phyloP scores from a whole-genome alignment of 2,888 invertebrate species.

The Anticlea derivata region DNA sequence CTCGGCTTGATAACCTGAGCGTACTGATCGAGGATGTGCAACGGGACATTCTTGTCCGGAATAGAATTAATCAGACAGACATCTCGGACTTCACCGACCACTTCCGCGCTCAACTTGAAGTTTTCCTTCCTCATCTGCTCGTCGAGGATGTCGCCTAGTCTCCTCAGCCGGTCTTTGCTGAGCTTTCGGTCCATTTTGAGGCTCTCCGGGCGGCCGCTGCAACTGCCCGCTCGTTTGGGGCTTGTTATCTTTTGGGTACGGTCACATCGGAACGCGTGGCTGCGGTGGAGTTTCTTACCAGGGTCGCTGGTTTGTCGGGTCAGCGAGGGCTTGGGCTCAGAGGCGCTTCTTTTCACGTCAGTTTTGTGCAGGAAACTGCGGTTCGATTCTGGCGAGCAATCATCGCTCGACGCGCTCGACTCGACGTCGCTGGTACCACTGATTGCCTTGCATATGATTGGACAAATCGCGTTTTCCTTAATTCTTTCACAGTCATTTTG shows the following conservation, averaged over 20 bases:
- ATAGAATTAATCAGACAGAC: conserved; percentile 50
- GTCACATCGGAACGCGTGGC: conserved; percentile 84
- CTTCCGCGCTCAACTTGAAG: conserved; percentile 45
- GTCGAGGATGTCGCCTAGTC: conserved; percentile 69
- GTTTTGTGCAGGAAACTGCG: conserved; percentile 68
- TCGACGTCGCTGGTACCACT: conserved; percentile 41
- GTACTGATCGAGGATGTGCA: conserved; percentile 76
- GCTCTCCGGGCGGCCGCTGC: conserved; percentile 68
- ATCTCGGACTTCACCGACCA: conserved; percentile 43
- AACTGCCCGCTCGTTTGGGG: conserved; percentile 68
- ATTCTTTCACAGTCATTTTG: conserved; percentile 38
- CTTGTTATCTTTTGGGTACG: conserved; percentile 61
- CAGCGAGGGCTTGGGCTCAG: conserved; percentile 62
- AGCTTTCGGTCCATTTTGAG: conserved; percentile 69
- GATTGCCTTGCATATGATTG: background rate
- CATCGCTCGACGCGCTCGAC: conserved; percentile 40
- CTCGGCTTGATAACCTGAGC: conserved; percentile 73
- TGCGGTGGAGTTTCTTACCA: conserved; percentile 82
- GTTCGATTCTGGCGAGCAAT: conserved; percentile 56
- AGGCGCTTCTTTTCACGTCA: conserved; percentile 57
- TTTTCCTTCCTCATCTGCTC: conserved; percentile 76
- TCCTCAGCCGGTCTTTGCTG: conserved; percentile 68
- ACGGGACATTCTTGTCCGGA: conserved; percentile 69
- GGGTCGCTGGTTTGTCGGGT: conserved; percentile 78
- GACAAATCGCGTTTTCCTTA: conserved; percentile 33